These are phyloP conservation scores for Gymnodraco acuticeps DNA, from an alignment of 2,797 vertebrate genomes.

Conservation along the genomic window DNA sequence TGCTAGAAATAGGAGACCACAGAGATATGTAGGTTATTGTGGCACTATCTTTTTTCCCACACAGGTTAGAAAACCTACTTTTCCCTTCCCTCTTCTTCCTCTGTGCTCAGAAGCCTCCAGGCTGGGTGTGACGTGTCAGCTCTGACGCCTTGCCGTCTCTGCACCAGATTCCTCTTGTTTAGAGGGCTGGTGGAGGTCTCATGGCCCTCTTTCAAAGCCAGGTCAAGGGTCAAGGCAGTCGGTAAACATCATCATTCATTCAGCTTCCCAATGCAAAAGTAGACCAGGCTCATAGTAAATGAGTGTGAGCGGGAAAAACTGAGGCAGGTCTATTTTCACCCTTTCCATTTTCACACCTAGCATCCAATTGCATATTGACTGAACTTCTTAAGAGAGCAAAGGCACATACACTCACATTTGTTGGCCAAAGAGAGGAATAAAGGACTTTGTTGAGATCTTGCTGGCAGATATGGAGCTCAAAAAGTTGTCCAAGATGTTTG, in stretches of 20 bases:
- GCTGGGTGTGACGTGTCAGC: constrained; percentile 70
- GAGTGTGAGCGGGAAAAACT: constrained; percentile 25
- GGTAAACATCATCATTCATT: constrained; percentile 74
- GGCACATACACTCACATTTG: not conserved
- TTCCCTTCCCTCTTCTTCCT: constrained; percentile 38
- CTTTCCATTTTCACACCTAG: constrained; percentile 20
- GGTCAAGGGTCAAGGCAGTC: constrained; percentile 78
- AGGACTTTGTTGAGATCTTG: not conserved
- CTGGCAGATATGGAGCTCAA: not conserved
- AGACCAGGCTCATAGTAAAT: constrained; percentile 23
- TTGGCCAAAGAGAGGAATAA: not conserved
- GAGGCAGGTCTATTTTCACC: constrained; percentile 5
- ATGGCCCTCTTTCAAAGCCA: constrained; percentile 74
- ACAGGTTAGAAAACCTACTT: constrained; percentile 48
- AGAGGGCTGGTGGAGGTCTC: constrained; percentile 65
- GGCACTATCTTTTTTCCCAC: constrained; percentile 36
- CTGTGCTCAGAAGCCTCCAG: constrained; percentile 47
- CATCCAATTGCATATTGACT: constrained; percentile 13
- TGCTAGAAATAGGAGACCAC: constrained; percentile 42
- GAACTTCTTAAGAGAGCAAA: not conserved
- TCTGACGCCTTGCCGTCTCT: constrained; percentile 79
- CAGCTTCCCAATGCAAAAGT: constrained; percentile 54
- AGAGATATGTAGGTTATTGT: constrained; percentile 39
- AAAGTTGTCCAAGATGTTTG: not conserved
- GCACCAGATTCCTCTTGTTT: constrained; percentile 81